phyloP scores from a whole-genome alignment of 2,113 vertebrate species.

The Antechinus flavipes region DNA sequence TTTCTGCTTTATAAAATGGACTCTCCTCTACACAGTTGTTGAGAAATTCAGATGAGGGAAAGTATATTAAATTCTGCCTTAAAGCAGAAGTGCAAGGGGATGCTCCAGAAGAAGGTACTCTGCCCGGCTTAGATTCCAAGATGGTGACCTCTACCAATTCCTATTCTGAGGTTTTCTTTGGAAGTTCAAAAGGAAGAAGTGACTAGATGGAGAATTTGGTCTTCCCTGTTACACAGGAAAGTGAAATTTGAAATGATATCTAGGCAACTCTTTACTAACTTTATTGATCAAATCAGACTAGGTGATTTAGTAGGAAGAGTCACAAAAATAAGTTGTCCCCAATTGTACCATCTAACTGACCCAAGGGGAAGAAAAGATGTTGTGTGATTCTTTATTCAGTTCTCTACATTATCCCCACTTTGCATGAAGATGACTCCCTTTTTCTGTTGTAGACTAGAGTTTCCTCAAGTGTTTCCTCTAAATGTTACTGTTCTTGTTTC shows the following conservation, averaged over 20 bases:
- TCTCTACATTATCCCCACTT: not conserved
- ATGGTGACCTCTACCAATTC: not conserved
- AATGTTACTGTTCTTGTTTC: not conserved
- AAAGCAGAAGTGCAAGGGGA: not conserved
- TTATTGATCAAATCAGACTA: not conserved
- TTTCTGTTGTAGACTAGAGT: not conserved
- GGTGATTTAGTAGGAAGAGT: not conserved
- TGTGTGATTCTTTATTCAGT: not conserved
- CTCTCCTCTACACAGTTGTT: not conserved
- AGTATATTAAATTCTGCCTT: not conserved
- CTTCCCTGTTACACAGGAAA: not conserved
- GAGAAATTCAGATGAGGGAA: not conserved
- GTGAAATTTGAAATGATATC: not conserved
- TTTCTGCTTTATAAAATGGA: not conserved
- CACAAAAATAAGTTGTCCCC: not conserved
- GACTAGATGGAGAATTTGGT: not conserved
- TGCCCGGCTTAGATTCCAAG: not conserved
- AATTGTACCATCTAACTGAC: not conserved
- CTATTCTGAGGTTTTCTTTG: not conserved
- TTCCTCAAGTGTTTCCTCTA: not conserved
- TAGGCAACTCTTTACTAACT: not conserved
- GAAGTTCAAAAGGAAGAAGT: not conserved
- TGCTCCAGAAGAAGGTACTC: not conserved
- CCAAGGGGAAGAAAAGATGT: not conserved
- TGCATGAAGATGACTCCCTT: not conserved